Base-by-base conservation (phyloP, 1,140 invertebrate genomes). In the Leptinotarsa texana region DNA sequence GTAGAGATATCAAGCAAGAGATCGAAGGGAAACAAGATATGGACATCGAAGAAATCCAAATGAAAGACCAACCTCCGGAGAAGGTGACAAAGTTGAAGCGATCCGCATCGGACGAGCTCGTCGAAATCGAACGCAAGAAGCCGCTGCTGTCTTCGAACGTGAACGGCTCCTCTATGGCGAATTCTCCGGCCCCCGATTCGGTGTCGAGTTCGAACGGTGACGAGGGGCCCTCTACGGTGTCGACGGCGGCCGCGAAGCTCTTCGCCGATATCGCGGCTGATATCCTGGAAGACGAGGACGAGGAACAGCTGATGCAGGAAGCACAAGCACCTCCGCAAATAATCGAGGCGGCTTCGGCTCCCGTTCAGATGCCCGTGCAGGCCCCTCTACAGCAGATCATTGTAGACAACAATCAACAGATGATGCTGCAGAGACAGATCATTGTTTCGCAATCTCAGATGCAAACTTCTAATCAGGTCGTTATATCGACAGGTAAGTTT, bases 221-320 rank as follows among this genome's bases (percentile, higher is more conserved):
- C 5, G 88, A 89, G 48, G 86, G 87, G 48, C 83, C 84, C 2
- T 86, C 84, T 3, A 89, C 89, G 2, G 90, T 91, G 0, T 92
- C 91, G 0, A 91, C 91, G 3, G 91, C 91, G n/a, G 91, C 91
- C 0, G 91, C 91, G 0, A 92, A 92, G 83, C 82, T 92, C 13
- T 92, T 92, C 80, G 91, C 91, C 0, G 91, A 91, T 67, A 84
- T 93, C 24, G 91, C 91, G 1, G 91, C 91, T 0, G 91, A 92
- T 76, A 90, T 91, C 70, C 85, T 92, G n/a, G 91, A 91, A 75
- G 91, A 92, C 78, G 91, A 92, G 79, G 91, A 92, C 72, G 74
- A 90, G 51, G 89, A 90, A 62, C 88, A 89, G 15, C 81, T 86
- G 47, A 76, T 82, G 75, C 81, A 83, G 73, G 79, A 82, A 63